Evolutionary conservation across 2,888 invertebrate species (phyloP).

Genomic region (Pedicia rivosa): DNA sequence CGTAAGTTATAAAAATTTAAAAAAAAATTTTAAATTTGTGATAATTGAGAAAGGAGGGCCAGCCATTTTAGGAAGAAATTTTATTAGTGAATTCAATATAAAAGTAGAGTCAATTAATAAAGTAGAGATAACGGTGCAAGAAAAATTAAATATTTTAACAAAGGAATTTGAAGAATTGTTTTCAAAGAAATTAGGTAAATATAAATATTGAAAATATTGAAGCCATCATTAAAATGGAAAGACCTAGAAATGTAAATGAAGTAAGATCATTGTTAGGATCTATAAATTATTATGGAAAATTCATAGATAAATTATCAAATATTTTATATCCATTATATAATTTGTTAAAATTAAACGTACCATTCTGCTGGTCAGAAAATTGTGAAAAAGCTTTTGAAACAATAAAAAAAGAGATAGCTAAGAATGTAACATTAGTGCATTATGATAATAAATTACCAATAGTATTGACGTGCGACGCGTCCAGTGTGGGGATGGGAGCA

Average conservation of each 20-base stretch:
- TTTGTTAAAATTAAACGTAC: conserved; percentile 14
- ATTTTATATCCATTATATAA: conserved; percentile 17
- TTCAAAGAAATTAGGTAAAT: no score
- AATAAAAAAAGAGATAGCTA: conserved; percentile 16
- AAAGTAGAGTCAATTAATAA: no score
- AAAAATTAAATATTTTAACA: no score
- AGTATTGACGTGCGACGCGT: conserved; percentile 17
- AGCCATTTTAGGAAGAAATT: no score
- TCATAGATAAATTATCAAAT: conserved; percentile 17
- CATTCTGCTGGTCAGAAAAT: conserved; percentile 15
- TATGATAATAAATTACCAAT: conserved; percentile 17
- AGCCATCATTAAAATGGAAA: conserved; percentile 16
- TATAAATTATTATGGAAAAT: conserved; percentile 20
- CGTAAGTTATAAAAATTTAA: no score
- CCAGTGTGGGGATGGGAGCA: conserved; percentile 17
- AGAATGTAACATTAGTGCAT: conserved; percentile 14
- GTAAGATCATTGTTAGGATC: conserved; percentile 18
- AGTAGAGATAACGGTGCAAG: no score
- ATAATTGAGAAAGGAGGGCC: no score
- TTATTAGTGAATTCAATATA: no score
- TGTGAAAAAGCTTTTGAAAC: conserved; percentile 15
- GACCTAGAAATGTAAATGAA: conserved; percentile 16
- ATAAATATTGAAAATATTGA: conserved; percentile 19
- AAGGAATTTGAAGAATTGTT: no score
- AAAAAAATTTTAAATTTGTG: no score